Conservation (phyloP, 2,797 vertebrate species). For the Peromyscus aztecus region DNA sequence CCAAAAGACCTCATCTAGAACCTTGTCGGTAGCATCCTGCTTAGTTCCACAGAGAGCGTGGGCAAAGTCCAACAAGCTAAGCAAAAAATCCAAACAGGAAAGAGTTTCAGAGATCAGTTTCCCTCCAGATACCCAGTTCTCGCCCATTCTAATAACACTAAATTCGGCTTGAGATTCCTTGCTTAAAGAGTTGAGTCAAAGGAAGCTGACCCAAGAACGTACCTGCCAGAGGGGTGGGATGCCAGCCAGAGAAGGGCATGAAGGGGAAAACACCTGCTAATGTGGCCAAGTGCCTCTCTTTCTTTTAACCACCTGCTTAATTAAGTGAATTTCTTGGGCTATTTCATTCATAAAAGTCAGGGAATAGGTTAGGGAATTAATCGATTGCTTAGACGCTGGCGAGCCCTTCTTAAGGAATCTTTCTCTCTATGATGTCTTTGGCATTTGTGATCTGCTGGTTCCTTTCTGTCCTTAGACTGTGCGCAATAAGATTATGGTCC, state of each 20-base stretch:
- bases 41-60: not conserved
- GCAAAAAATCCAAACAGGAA: constrained; percentile 11
- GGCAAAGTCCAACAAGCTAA: not conserved
- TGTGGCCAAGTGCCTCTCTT: constrained; percentile 7
- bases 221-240: not conserved
- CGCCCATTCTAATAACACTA: not conserved
- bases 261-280: not conserved
- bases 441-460: constrained; percentile 65
- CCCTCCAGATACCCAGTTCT: not conserved
- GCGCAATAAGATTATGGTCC: constrained; percentile 57
- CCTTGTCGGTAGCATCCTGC: not conserved
- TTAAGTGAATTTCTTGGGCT: constrained; percentile 64
- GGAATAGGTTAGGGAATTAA: constrained; percentile 59
- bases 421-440: constrained; percentile 66
- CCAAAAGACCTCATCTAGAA: not conserved
- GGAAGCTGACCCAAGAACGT: not conserved
- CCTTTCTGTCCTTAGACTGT: constrained; percentile 44
- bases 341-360: constrained; percentile 74
- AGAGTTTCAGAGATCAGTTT: not conserved
- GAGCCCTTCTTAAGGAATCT: constrained; percentile 64
- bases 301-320: constrained; percentile 40
- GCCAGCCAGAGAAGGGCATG: not conserved
- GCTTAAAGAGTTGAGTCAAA: not conserved
- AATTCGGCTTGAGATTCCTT: not conserved
- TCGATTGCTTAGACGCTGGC: constrained; percentile 67